These are phyloP conservation scores for Drosophila carrolli DNA, from an alignment of 1,140 invertebrate species.

Conservation along the genomic window DNA sequence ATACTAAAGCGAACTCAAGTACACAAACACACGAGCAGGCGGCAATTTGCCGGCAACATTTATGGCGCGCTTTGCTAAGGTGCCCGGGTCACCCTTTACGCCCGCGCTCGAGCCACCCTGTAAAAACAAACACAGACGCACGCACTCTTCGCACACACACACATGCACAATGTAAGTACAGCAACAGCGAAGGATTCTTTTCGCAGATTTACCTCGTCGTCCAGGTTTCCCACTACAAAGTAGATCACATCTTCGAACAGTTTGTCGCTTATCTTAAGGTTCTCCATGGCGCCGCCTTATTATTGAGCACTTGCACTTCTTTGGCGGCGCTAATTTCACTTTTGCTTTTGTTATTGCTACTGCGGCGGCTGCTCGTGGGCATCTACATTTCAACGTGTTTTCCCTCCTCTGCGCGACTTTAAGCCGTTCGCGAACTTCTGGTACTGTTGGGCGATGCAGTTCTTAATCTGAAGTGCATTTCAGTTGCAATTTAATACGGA, in stretches of 20 bases:
- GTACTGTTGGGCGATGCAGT: neutral
- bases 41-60: conserved; percentile 63
- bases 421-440: neutral
- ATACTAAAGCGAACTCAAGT: conserved; percentile 19
- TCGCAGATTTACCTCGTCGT: conserved; percentile 72
- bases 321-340: conserved; percentile 61
- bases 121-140: conserved; percentile 22
- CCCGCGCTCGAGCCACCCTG: conserved; percentile 26
- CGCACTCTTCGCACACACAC: conserved; percentile 18
- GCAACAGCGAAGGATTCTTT: conserved; percentile 11
- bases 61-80: conserved; percentile 64
- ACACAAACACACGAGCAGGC: conserved; percentile 15
- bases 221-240: conserved; percentile 75
- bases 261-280: conserved; percentile 76
- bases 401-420: neutral
- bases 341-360: conserved; percentile 73
- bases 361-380: conserved; percentile 49
- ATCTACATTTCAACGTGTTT: conserved; percentile 40
- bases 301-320: conserved; percentile 31
- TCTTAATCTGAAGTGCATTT: conserved; percentile 2
- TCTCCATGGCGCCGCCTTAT: conserved; percentile 52
- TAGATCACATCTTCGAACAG: conserved; percentile 78
- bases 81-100: conserved; percentile 52
- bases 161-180: conserved; percentile 45
- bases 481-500: neutral